Evolutionary conservation across 1,140 invertebrate genomes (phyloP), one percentile per base, ranked within the genome.

Genomic region (Pararge aegeria): DNA sequence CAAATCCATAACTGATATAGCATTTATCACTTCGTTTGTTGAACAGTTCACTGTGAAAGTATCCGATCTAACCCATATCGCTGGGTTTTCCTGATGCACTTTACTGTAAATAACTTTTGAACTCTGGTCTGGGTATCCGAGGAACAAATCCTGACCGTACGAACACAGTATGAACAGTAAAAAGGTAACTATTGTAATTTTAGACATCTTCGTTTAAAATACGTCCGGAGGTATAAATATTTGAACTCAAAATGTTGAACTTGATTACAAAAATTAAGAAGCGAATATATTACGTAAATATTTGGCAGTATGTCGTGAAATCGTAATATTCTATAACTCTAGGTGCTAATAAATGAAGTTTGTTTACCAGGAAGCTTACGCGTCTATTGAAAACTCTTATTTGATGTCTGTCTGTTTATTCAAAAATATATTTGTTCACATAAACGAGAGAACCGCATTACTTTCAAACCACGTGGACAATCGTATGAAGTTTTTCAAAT

Each of bases 61-160:
- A 1, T 86, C 80, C 0, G 75, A 80, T 53, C 83, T 68, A 0
- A 78, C 61, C 86, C 84, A 87, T n/a, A 87, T 55, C 0, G 83
- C 83, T 5, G 86, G 83, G 59, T 87, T 79, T 16, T 82, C 75
- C 70, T 86, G 76, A 24, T 83, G 75, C 0, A 86, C 79, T 52
- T 86, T 78, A 29, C 70, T 81, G 52, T 83, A 89, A 6, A 89
- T 78, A 10, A 84, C 30, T 40, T 75, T 81, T 0, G 82, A 78
- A 1, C 61, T 50, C 5, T 70, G 6, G 69, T 87, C 83, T 10
- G 77, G 76, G 58, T 83, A 85, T 6, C 83, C 83, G 5, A 84
- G 54, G 1, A 74, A 66, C 34, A 87, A 65, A 58, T 87, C 78
- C 30, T 80, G 52, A 6, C 16, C 10, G 1, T 21, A 1, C 0